Evolutionary conservation across 2,113 vertebrate species (phyloP).

Genomic region (Motacilla alba): DNA sequence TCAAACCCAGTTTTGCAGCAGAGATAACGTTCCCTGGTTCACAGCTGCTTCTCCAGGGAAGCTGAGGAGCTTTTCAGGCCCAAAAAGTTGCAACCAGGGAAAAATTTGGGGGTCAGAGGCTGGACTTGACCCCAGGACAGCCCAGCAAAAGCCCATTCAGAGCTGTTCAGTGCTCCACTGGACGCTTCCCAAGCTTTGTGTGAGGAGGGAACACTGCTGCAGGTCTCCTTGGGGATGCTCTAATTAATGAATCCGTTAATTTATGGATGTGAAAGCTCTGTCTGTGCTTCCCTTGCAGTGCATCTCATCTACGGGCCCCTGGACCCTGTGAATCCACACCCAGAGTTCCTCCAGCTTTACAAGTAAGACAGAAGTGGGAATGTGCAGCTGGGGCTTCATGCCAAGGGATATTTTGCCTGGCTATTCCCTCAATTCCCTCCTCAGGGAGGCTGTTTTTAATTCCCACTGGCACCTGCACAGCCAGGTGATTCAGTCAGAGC

Average conservation of each 20-base stretch:
- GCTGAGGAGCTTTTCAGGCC: background rate
- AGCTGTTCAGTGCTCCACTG: background rate
- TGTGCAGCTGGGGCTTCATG: background rate
- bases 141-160: background rate
- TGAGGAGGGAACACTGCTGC: rapidly evolving
- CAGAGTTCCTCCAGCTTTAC: conserved; percentile 89
- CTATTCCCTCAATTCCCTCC: background rate
- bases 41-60: background rate
- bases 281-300: conserved; percentile 74
- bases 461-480: background rate
- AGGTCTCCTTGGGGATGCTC: background rate
- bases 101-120: background rate
- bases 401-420: background rate
- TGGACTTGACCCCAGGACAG: background rate
- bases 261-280: background rate
- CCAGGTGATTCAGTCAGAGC: background rate
- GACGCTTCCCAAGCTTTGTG: background rate
- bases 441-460: rapidly evolving
- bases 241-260: background rate
- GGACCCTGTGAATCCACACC: conserved; percentile 91
- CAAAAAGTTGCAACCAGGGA: background rate
- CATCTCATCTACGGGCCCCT: conserved; percentile 94
- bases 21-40: background rate
- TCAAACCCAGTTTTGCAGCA: background rate
- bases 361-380: conserved; percentile 70